These are phyloP conservation scores for Dromaius novaehollandiae DNA, from an alignment of 2,113 vertebrate genomes.

Conservation along the genomic window DNA sequence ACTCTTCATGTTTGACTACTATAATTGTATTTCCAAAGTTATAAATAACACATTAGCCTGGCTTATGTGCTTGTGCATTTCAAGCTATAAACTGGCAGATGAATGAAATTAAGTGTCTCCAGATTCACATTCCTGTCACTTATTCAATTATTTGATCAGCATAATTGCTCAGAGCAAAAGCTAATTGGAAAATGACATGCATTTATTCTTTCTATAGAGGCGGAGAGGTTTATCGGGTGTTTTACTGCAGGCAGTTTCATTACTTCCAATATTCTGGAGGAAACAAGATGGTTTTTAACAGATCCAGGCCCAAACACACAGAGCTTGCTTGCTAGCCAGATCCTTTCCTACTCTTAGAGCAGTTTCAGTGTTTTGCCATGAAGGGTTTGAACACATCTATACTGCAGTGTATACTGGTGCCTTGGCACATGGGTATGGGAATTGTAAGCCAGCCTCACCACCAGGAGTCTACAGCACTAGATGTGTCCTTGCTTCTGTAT, in stretches of 20 bases:
- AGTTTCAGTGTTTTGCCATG: not conserved
- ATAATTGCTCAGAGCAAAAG: conserved; percentile 64
- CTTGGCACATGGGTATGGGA: not conserved
- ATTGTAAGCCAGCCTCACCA: not conserved
- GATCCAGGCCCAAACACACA: not conserved
- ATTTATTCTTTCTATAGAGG: conserved; percentile 33
- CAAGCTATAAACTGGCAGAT: conserved; percentile 38
- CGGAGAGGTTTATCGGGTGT: conserved; percentile 31
- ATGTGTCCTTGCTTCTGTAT: not conserved
- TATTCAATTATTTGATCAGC: conserved; percentile 73
- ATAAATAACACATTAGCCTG: conserved; percentile 65
- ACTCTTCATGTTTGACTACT: conserved; percentile 19
- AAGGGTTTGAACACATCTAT: not conserved
- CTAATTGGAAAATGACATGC: conserved; percentile 68
- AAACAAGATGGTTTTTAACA: not conserved
- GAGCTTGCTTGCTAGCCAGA: not conserved
- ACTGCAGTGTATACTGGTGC: not conserved
- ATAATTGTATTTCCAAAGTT: conserved; percentile 52
- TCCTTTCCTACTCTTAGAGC: not conserved
- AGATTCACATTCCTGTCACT: conserved; percentile 68
- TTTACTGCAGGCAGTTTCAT: conserved; percentile 55
- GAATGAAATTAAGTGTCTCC: conserved; percentile 64
- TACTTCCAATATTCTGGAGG: conserved; percentile 29
- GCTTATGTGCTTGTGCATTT: conserved; percentile 55
- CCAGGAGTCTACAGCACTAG: not conserved